phyloP scores from a whole-genome alignment of 1,140 invertebrate species.

The fruit fly (Drosophila melanogaster) region Release_6_plus_ISO1_MT NT_033777.3:18464501-18465000 shows the following conservation, averaged over 20 bases:
- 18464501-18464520: constrained; percentile 33
- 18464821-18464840: constrained; percentile 8
- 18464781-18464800: constrained; percentile 33
- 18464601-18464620: constrained; percentile 46
- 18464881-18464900: constrained; percentile 22
- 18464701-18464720: constrained; percentile 62
- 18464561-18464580: constrained; percentile 58
- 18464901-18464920: constrained; percentile 28
- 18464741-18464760: constrained; percentile 75
- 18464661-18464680: constrained; percentile 23
- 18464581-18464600: constrained; percentile 14
- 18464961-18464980: constrained; percentile 78
- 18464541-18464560: constrained; percentile 42
- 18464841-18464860: constrained; percentile 62
- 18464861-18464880: constrained; percentile 55
- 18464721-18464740: constrained; percentile 50
- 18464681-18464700: constrained; percentile 31
- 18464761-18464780: constrained; percentile 61
- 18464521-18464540: constrained; percentile 8
- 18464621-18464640: constrained; percentile 69
- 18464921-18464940: not conserved
- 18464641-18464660: constrained; percentile 31
- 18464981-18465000: constrained; percentile 81
- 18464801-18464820: constrained; percentile 39
- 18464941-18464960: constrained; percentile 56